Percentiles rank a stretch among this genome's conserved stretches.
Evolutionary conservation across 2,888 invertebrate species (phyloP).

Genomic region (Sceliomorpha sp.): DNA sequence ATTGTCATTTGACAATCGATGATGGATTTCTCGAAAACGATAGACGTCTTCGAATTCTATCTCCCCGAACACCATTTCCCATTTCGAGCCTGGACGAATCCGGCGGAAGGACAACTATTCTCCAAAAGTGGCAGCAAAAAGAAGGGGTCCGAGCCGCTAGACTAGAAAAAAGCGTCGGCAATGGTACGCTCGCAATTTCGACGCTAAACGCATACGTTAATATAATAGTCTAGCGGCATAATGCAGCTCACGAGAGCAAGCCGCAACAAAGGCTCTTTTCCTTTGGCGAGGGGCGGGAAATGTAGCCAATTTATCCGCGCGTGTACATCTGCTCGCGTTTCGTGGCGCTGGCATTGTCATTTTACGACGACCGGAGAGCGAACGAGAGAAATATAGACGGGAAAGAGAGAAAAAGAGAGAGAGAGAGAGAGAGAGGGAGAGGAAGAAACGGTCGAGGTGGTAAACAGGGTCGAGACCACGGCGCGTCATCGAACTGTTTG

Average conservation of each 20-base stretch:
- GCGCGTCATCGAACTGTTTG: no score
- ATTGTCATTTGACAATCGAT: no score
- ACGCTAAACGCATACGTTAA: slow-evolving; percentile 51
- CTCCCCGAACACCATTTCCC: no score
- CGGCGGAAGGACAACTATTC: no score
- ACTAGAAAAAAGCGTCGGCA: slow-evolving; percentile 31
- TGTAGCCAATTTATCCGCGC: slow-evolving; percentile 57
- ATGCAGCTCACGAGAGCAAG: slow-evolving; percentile 53
- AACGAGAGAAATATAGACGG: slow-evolving; percentile 39
- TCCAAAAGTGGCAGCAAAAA: slow-evolving; percentile 17
- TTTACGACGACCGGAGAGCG: slow-evolving; percentile 42
- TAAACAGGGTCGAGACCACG: no score
- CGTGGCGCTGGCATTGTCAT: slow-evolving; percentile 54
- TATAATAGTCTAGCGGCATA: slow-evolving; percentile 56
- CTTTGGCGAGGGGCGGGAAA: slow-evolving; percentile 54
- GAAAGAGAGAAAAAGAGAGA: no score
- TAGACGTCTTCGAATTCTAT: no score
- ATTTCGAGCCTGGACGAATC: no score
- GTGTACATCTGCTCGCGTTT: slow-evolving; percentile 55
- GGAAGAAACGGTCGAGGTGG: no score
- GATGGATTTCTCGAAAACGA: no score
- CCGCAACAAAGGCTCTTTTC: slow-evolving; percentile 56
- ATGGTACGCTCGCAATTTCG: slow-evolving; percentile 44
- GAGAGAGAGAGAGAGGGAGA: no score
- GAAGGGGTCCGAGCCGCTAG: slow-evolving; percentile 2